These are phyloP conservation scores for Microchirus variegatus DNA, from an alignment of 2,797 vertebrate genomes.

Conservation along the genomic window DNA sequence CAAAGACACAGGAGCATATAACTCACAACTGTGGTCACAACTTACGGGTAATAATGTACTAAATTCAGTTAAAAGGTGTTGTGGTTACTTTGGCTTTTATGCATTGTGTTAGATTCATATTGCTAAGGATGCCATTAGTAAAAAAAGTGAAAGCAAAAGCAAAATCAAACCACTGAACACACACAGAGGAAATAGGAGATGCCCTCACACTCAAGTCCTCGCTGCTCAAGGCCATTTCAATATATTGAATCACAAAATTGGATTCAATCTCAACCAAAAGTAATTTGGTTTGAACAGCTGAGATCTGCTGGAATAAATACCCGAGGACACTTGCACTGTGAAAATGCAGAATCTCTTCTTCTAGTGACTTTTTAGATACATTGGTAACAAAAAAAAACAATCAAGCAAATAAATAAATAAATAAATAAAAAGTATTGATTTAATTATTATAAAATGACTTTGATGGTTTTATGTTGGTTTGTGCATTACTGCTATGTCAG, in stretches of 20 bases:
- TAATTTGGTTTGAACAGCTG: not conserved
- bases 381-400: too few relatives aligned
- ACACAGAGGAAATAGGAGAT: conserved; percentile 2
- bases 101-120: not conserved
- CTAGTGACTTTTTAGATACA: not conserved
- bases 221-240: conserved; percentile 1
- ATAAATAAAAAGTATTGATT: too few relatives aligned
- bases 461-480: too few relatives aligned
- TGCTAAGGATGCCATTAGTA: not conserved
- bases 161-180: not conserved
- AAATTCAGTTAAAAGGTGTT: not conserved
- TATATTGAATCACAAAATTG: conserved; percentile 7
- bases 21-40: not conserved
- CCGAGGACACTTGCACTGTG: conserved; percentile 1
- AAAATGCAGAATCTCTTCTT: conserved; percentile 10
- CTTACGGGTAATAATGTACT: not conserved
- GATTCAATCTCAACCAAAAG: not conserved
- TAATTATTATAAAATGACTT: too few relatives aligned
- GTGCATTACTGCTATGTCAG: too few relatives aligned
- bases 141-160: not conserved
- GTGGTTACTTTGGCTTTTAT: not conserved
- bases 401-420: too few relatives aligned
- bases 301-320: conserved; percentile 12
- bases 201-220: not conserved
- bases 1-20: not conserved